Percentiles rank a stretch among this genome's conserved stretches.
Evolutionary conservation across 2,888 invertebrate species (phyloP).

Genomic region (Congeria kusceri): DNA sequence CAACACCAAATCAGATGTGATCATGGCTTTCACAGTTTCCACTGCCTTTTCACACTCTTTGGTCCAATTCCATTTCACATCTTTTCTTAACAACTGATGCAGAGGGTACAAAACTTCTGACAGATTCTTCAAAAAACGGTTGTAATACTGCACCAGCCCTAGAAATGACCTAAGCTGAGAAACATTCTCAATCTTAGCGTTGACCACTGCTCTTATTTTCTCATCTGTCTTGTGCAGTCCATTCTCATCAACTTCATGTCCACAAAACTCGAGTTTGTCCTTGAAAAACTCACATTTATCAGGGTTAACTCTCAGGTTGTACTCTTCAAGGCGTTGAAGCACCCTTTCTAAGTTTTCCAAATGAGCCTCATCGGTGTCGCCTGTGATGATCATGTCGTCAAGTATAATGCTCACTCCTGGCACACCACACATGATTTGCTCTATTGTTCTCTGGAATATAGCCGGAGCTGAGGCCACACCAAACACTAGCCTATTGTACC

Average conservation of each 20-base stretch:
- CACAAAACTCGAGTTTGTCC: slow-evolving; percentile 42
- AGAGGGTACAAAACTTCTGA: slow-evolving; percentile 35
- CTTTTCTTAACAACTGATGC: slow-evolving; percentile 29
- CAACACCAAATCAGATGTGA: slow-evolving; percentile 69
- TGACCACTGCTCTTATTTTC: slow-evolving; percentile 35
- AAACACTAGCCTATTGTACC: slow-evolving; percentile 67
- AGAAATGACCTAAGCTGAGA: slow-evolving; percentile 40
- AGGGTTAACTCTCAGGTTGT: slow-evolving; percentile 36
- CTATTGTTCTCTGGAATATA: slow-evolving; percentile 67
- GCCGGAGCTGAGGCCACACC: slow-evolving; percentile 66
- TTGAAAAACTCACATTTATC: slow-evolving; percentile 53
- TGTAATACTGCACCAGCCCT: slow-evolving; percentile 50
- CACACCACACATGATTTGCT: slow-evolving; percentile 65
- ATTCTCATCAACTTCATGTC: slow-evolving; percentile 38
- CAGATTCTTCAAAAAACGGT: slow-evolving; percentile 37
- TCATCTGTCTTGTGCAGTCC: slow-evolving; percentile 49
- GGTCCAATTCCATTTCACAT: slow-evolving; percentile 38
- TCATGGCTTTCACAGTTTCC: slow-evolving; percentile 62
- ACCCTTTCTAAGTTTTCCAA: slow-evolving; percentile 36
- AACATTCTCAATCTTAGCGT: slow-evolving; percentile 44
- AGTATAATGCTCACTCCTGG: slow-evolving; percentile 42
- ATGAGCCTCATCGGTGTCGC: slow-evolving; percentile 32
- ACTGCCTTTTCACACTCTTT: slow-evolving; percentile 39
- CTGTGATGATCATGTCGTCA: slow-evolving; percentile 49
- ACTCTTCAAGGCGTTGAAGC: slow-evolving; percentile 23